Base-by-base conservation (phyloP, 2,797 vertebrate species). In the Phataginus tricuspis region DNA sequence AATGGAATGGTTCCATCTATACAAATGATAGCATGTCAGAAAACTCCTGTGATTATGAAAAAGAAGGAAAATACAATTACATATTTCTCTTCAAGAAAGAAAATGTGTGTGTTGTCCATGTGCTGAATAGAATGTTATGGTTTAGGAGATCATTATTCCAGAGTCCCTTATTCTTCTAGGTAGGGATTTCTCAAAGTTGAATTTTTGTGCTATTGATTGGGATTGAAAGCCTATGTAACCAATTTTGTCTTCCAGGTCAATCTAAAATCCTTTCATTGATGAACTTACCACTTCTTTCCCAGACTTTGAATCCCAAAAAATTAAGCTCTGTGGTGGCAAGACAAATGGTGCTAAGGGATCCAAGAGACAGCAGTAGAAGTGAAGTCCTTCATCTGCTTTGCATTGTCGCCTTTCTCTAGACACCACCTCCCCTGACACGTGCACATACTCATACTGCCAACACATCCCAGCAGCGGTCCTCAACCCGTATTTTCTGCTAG, bases 1-100 rank as follows among this genome's bases (percentile, higher is more conserved):
- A 89, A 87, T 89, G 59, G 68, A 85, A 68, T 64, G 19, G 53
- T 91, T 97, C 80, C 80, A 95, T 94, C 91, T 87, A 68, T 13
- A 91, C 77, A 96, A 97, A 96, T 93, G 86, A 96, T 39, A 92
- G 45, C 45, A 34, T 95, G 83, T 89, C 2, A 29, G 74, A 91
- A 96, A 94, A 95, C 85, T 75, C 77, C 57, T 78, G 19, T 59
- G 75, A 49, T 77, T 92, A 66, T 77, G 63, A 78, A 91, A 92
- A 84, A 77, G 42, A 93, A 95, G 86, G 64, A 94, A 96, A 94
- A 59, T 6, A 71, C n/a, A 94, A 66, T 92, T 63, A 91, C 19
- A 9, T 87, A 82, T 82, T 95, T 95, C 39, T 77, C 69, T 31
- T 89, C 23, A 82, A 83, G 78, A 86, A 83, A 84, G 16, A 82